phyloP scores from a whole-genome alignment of 2,113 vertebrate species.

The Antechinus flavipes region DNA sequence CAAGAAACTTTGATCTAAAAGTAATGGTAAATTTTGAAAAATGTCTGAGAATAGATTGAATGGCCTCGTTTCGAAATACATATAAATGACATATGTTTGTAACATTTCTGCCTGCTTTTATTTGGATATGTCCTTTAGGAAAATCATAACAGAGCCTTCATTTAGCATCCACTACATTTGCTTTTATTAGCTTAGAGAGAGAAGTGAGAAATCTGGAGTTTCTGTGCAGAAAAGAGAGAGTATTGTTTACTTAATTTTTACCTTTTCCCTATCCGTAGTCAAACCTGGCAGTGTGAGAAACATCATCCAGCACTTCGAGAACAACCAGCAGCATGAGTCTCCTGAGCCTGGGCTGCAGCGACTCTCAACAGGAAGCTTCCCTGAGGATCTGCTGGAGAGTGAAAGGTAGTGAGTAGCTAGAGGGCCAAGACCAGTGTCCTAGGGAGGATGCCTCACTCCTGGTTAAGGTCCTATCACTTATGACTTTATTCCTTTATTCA shows the following conservation, averaged over 20 bases:
- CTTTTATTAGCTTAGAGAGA: constrained; percentile 46
- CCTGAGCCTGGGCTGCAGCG: constrained; percentile 85
- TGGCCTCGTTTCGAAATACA: not conserved
- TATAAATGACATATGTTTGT: not conserved
- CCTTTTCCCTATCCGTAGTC: constrained; percentile 79
- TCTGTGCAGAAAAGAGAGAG: constrained; percentile 31
- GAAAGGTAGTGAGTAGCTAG: constrained; percentile 77
- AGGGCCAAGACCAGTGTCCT: not conserved
- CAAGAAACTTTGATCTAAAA: constrained; percentile 25
- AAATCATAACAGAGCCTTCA: not conserved
- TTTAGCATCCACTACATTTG: constrained; percentile 15
- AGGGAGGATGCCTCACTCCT: not conserved
- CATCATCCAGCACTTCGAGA: constrained; percentile 98
- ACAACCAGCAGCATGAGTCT: constrained; percentile 85
- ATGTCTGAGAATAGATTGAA: not conserved
- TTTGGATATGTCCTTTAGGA: constrained; percentile 17
- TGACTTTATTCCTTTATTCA: not conserved
- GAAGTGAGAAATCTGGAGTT: not conserved
- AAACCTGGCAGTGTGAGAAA: constrained; percentile 93
- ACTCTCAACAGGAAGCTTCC: constrained; percentile 92
- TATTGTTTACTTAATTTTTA: constrained; percentile 29
- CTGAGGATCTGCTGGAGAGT: constrained; percentile 89
- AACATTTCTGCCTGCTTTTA: constrained; percentile 4
- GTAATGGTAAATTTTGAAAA: constrained; percentile 3
- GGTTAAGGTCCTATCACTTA: not conserved